Percentiles rank a stretch among this genome's conserved stretches.
These are phyloP conservation scores for Edolisoma coerulescens DNA, from an alignment of 2,113 vertebrate genomes.

Conservation along the genomic window DNA sequence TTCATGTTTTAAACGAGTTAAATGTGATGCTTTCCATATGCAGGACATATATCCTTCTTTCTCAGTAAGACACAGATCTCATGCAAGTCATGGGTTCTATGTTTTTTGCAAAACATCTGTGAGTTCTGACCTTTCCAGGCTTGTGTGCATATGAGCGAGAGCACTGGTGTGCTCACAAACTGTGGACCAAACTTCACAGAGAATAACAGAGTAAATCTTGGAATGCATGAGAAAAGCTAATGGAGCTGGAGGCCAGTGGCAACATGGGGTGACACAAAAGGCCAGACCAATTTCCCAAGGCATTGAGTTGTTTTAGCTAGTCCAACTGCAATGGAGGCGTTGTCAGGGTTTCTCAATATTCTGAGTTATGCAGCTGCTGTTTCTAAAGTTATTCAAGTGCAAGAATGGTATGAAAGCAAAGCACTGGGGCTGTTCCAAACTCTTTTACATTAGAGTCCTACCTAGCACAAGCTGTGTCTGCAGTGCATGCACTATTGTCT, in stretches of 20 bases:
- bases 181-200: neutral
- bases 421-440: neutral
- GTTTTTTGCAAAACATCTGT: conserved; percentile 45
- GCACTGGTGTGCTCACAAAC: neutral
- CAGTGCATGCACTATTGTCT: neutral
- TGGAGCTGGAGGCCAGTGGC: neutral
- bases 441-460: neutral
- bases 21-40: conserved; percentile 25
- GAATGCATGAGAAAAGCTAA: conserved; percentile 4
- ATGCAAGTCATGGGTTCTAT: conserved; percentile 14
- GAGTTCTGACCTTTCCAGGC: conserved; percentile 31
- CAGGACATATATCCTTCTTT: neutral
- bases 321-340: neutral
- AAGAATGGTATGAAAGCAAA: neutral
- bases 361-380: neutral
- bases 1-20: neutral
- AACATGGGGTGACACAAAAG: neutral
- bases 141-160: neutral
- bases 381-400: neutral
- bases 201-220: conserved; percentile 14
- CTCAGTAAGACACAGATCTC: neutral
- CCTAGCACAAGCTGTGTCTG: neutral
- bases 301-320: neutral
- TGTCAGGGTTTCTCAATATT: neutral
- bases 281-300: neutral